Evolutionary conservation across 2,888 invertebrate species (phyloP).

Genomic region (Seira musarum): DNA sequence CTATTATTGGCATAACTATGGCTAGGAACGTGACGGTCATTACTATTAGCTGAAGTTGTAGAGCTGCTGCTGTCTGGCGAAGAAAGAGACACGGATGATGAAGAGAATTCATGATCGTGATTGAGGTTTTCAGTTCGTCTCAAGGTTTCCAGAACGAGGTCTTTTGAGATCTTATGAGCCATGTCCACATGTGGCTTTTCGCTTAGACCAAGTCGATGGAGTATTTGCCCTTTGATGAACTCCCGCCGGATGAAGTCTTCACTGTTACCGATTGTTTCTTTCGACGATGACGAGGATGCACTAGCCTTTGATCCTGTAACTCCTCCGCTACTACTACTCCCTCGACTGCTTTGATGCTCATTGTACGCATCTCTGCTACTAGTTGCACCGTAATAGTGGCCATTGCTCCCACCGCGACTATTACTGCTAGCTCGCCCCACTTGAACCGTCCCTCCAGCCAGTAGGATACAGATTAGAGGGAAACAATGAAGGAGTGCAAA

Average conservation of each 20-base stretch:
- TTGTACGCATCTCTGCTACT: slow-evolving; percentile 3
- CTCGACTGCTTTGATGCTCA: neutral
- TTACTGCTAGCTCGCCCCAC: slow-evolving; percentile 40
- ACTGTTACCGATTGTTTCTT: slow-evolving; percentile 1
- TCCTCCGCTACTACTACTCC: slow-evolving; percentile 18
- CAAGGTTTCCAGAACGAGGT: slow-evolving; percentile 69
- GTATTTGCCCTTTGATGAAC: slow-evolving; percentile 69
- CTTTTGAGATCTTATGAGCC: slow-evolving; percentile 68
- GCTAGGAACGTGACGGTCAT: slow-evolving; percentile 23
- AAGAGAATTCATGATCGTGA: slow-evolving; percentile 27
- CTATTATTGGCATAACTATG: slow-evolving; percentile 25
- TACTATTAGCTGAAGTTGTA: slow-evolving; percentile 3
- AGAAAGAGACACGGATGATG: slow-evolving; percentile 23
- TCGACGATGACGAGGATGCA: neutral
- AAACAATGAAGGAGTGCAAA: slow-evolving; percentile 54
- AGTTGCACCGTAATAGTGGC: slow-evolving; percentile 25
- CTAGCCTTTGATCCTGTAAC: neutral
- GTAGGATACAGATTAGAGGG: slow-evolving; percentile 44
- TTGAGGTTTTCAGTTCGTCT: slow-evolving; percentile 67
- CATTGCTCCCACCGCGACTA: slow-evolving; percentile 20
- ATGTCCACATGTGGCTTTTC: slow-evolving; percentile 68
- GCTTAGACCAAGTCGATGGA: slow-evolving; percentile 66
- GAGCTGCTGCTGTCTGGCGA: slow-evolving; percentile 8
- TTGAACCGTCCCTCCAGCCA: slow-evolving; percentile 29
- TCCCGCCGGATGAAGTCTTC: slow-evolving; percentile 66